Percentiles rank a stretch among this genome's conserved stretches.
Conservation (phyloP, 2,113 vertebrate species). For the Fregata magnificens region DNA sequence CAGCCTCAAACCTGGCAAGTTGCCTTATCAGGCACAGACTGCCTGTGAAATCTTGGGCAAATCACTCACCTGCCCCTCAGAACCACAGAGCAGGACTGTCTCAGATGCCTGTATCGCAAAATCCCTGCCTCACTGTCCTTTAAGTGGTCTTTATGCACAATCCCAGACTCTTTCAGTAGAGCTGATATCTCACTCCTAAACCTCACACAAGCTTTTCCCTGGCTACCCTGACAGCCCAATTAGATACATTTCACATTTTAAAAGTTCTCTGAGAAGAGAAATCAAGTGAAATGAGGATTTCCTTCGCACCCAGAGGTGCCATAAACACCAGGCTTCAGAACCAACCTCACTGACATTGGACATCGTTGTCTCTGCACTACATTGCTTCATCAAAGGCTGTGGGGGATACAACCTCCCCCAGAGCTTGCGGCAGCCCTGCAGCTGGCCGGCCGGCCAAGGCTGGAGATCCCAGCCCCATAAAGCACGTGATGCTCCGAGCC, state of each 20-base stretch:
- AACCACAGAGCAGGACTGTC: not conserved
- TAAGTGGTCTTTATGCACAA: not conserved
- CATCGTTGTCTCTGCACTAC: not conserved
- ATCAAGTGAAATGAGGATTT: not conserved
- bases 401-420: not conserved
- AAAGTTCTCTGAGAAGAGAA: not conserved
- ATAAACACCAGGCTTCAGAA: not conserved
- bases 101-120: not conserved
- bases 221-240: not conserved
- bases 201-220: accelerated
- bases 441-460: accelerated
- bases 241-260: not conserved
- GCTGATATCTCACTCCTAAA: not conserved
- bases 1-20: not conserved
- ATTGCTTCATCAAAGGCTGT: accelerated
- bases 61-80: not conserved
- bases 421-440: not conserved
- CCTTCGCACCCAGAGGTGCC: not conserved
- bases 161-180: not conserved
- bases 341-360: not conserved
- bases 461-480: not conserved
- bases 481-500: not conserved
- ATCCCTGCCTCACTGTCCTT: not conserved
- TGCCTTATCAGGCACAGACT: not conserved
- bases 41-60: not conserved